Evolutionary conservation across 1,140 invertebrate genomes (phyloP), one percentile per base, ranked within the genome.

Genomic region (Nasonia vitripennis): DNA sequence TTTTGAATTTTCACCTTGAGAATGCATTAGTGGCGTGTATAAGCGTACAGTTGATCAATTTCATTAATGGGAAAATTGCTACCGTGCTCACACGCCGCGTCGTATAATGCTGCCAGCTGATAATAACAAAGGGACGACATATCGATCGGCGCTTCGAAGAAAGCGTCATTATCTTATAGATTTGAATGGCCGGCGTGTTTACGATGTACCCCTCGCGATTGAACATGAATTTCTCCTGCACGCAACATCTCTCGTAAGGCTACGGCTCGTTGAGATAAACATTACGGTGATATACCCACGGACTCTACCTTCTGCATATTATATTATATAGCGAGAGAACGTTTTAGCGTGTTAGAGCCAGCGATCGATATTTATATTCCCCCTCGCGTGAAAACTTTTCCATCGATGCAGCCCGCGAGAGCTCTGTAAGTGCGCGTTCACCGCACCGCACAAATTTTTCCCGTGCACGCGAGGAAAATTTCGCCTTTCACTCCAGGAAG

Each of bases 121-220:
- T 62, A n/a, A 17, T 6, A 27, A 27, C 20, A n/a, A 80, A 80
- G 37, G 31, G n/a, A 48, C 20, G 27, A 27, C 27, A 27, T 2
- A 73, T 48, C 68, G 67, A 73, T 81, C 23, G 68, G 10, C 70
- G 14, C 55, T 74, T 74, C 80, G 20, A 31, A 45, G 48, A 74
- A 81, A 82, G 31, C 3, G 9, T 55, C 5, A 77, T 77, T 77
- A 68, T 77, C 51, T 68, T 83, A 45, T 68, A 62, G 55, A 51
- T 77, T 20, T 62, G 1, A 62, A 62, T 62, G 20, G 55, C 1
- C 55, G 9, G 7, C 9, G 41, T 45, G 17, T 62, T 62, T 20
- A 62, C 17, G 6, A 17, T 20, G 55, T 17, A 37, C 34, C 55
- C 14, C 17, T 20, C 55, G 55, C 55, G 55, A n/a, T 17, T 55